Percentiles rank a stretch among this genome's conserved stretches.
Conservation (phyloP, 2,888 invertebrate genomes). For the Nymphalis polychloros region DNA sequence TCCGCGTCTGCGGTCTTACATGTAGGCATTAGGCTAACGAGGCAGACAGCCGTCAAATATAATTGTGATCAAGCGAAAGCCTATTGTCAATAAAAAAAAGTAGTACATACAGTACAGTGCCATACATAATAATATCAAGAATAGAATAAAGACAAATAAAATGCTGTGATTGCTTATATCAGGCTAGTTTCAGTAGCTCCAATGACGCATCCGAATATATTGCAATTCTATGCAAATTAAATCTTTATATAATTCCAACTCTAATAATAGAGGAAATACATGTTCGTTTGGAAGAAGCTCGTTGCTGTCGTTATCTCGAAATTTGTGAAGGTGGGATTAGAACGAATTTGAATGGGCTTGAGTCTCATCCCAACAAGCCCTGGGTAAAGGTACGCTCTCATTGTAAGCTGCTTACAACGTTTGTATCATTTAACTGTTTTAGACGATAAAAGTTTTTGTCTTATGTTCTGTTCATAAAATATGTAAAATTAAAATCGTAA, state of each 20-base stretch:
- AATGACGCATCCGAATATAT: constrained; percentile 10
- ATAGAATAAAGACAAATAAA: not conserved
- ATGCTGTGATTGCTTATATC: not conserved
- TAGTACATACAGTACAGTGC: not conserved
- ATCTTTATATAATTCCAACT: constrained; percentile 47
- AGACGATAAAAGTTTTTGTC: too few relatives aligned
- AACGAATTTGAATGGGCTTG: constrained; percentile 46
- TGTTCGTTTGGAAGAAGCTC: constrained; percentile 50
- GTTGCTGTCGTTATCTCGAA: constrained; percentile 57
- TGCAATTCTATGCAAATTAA: constrained; percentile 47
- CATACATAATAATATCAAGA: not conserved
- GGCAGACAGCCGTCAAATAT: too few relatives aligned
- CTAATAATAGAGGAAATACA: constrained; percentile 44
- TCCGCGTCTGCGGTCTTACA: too few relatives aligned
- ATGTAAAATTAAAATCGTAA: too few relatives aligned
- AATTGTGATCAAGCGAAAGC: not conserved
- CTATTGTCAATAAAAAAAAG: not conserved
- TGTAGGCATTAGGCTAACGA: too few relatives aligned
- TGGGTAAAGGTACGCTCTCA: constrained; percentile 13
- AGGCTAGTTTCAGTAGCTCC: not conserved
- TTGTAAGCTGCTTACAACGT: constrained; percentile 8
- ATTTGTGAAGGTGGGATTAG: constrained; percentile 60
- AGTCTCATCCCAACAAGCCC: constrained; percentile 25
- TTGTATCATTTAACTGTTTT: not conserved
- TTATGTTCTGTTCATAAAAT: too few relatives aligned